These are phyloP conservation scores for Epinotia demarniana DNA, from an alignment of 2,888 invertebrate genomes.

Conservation along the genomic window DNA sequence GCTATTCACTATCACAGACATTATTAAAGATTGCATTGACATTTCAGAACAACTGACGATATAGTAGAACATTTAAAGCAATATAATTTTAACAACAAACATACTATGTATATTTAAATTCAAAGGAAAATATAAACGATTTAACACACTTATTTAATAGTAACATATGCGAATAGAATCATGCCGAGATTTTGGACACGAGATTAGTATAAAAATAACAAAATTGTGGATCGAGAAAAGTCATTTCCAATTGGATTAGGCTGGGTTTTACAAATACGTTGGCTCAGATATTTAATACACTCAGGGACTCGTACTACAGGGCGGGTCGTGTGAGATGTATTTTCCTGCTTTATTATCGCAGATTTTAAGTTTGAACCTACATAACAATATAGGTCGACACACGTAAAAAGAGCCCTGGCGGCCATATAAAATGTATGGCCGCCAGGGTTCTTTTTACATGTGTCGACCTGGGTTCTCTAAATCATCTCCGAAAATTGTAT, in stretches of 20 bases:
- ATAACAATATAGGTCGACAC: too few relatives aligned
- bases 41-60: slow-evolving; percentile 20
- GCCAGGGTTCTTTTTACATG: too few relatives aligned
- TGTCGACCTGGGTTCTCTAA: too few relatives aligned
- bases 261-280: background rate
- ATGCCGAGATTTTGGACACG: slow-evolving; percentile 1
- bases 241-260: background rate
- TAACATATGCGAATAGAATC: slow-evolving; percentile 12
- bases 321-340: too few relatives aligned
- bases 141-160: slow-evolving; percentile 13
- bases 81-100: slow-evolving; percentile 22
- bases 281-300: too few relatives aligned
- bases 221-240: background rate
- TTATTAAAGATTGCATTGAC: slow-evolving; percentile 43
- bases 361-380: too few relatives aligned
- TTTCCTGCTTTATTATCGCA: too few relatives aligned
- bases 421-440: too few relatives aligned
- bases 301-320: too few relatives aligned
- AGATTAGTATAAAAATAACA: slow-evolving; percentile 17
- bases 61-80: slow-evolving; percentile 31
- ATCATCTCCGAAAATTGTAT: too few relatives aligned
- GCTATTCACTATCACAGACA: slow-evolving; percentile 80
- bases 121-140: slow-evolving; percentile 15
- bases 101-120: background rate
- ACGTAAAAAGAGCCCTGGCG: too few relatives aligned